phyloP scores from a whole-genome alignment of 2,888 invertebrate species.

The Spodoptera exigua region DNA sequence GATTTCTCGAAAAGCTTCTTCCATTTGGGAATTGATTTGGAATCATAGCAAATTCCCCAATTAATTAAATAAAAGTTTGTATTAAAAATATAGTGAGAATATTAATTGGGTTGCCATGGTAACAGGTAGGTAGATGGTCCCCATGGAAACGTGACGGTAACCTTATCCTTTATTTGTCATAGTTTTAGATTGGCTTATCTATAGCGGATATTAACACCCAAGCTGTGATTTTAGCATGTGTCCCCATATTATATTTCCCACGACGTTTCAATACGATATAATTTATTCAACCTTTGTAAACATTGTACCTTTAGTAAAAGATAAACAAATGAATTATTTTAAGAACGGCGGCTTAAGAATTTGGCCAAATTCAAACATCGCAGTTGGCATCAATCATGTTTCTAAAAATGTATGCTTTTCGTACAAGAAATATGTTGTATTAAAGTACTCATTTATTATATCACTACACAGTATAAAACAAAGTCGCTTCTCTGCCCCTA shows the following conservation, averaged over 20 bases:
- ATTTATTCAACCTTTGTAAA: neutral
- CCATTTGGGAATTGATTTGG: neutral
- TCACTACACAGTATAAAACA: too few species aligned
- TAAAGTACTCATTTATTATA: neutral
- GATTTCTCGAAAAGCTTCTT: neutral
- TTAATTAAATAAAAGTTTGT: neutral
- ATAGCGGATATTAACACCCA: constrained; percentile 47
- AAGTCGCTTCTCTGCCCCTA: too few species aligned
- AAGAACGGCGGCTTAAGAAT: neutral
- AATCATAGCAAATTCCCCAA: neutral
- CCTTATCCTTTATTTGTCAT: constrained; percentile 41
- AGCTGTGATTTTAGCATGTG: constrained; percentile 49
- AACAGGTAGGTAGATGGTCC: constrained; percentile 17
- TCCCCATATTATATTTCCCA: constrained; percentile 43
- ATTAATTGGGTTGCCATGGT: constrained; percentile 10
- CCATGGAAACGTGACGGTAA: constrained; percentile 32
- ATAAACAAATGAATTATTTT: constrained; percentile 4
- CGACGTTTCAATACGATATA: constrained; percentile 19
- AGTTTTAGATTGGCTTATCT: constrained; percentile 46
- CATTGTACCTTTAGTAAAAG: neutral
- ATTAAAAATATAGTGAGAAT: neutral
- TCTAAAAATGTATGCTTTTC: constrained; percentile 12
- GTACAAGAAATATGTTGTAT: constrained; percentile 1
- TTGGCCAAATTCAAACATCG: constrained; percentile 19
- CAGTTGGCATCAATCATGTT: constrained; percentile 37